Conservation (phyloP, 2,888 invertebrate species). For the Galerucella pusilla region DNA sequence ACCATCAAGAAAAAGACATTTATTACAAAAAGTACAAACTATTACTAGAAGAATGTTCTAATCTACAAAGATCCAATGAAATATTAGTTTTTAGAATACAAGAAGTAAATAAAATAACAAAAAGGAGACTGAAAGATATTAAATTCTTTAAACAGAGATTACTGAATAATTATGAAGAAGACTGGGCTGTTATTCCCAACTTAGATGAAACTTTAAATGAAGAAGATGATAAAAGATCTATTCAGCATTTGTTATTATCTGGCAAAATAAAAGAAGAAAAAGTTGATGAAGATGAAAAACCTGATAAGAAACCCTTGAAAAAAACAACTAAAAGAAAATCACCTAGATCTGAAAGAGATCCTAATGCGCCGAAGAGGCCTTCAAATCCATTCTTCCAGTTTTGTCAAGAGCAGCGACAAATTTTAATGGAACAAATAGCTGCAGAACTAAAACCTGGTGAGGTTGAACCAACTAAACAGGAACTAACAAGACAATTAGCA, state of each 20-base stretch:
- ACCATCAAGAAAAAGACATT: conserved; percentile 71
- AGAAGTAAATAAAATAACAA: conserved; percentile 76
- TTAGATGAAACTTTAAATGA: conserved; percentile 59
- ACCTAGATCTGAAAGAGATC: conserved; percentile 71
- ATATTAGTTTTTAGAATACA: conserved; percentile 74
- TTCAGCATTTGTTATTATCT: conserved; percentile 50
- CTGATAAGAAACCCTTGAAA: conserved; percentile 57
- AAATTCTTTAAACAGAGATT: conserved; percentile 76
- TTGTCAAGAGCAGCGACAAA: conserved; percentile 81
- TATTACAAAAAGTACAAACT: conserved; percentile 81
- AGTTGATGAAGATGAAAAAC: conserved; percentile 56
- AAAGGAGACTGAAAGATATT: conserved; percentile 75
- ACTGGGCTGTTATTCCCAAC: conserved; percentile 67
- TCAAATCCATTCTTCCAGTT: conserved; percentile 86
- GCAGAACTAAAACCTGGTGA: conserved; percentile 71
- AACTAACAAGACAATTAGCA: conserved; percentile 79
- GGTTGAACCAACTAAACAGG: conserved; percentile 78
- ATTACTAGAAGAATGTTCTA: conserved; percentile 78
- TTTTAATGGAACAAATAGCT: conserved; percentile 74
- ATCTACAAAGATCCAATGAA: conserved; percentile 82
- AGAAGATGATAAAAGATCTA: conserved; percentile 68
- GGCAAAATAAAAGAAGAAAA: conserved; percentile 60
- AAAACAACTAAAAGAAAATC: conserved; percentile 67
- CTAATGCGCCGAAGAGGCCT: conserved; percentile 82
- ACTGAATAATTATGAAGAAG: conserved; percentile 76